Conservation (phyloP, 2,888 invertebrate species). For the Drosophila kanekoi region DNA sequence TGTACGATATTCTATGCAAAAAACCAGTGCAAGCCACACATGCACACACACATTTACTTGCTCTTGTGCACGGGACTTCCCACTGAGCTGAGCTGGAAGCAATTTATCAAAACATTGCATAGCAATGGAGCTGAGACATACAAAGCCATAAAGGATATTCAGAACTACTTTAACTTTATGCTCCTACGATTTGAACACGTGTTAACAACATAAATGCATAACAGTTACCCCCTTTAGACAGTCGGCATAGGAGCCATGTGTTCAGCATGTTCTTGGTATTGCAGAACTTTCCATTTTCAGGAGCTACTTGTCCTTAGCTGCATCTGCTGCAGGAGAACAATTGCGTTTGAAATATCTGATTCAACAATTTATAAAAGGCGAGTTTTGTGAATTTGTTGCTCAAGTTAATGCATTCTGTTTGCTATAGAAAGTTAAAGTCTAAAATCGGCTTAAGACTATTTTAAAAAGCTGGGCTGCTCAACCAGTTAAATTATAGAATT, state of each 20-base stretch:
- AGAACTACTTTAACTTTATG: conserved; percentile 56
- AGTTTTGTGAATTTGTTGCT: neutral
- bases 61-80: conserved; percentile 9
- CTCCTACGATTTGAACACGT: conserved; percentile 53
- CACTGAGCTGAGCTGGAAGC: conserved; percentile 36
- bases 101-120: conserved; percentile 72
- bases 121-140: conserved; percentile 43
- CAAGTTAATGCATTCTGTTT: no score
- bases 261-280: neutral
- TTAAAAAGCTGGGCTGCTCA: no score
- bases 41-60: neutral
- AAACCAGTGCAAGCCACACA: conserved; percentile 7
- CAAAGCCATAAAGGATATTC: conserved; percentile 61
- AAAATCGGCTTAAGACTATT: no score
- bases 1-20: conserved; percentile 15
- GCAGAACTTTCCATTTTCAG: neutral
- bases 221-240: conserved; percentile 2
- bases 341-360: neutral
- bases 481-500: no score
- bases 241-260: neutral
- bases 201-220: conserved; percentile 66
- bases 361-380: neutral
- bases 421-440: neutral
- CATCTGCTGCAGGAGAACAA: neutral
- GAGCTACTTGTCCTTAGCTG: neutral